phyloP scores from a whole-genome alignment of 2,888 invertebrate genomes.

The Chymomyza amoena region DNA sequence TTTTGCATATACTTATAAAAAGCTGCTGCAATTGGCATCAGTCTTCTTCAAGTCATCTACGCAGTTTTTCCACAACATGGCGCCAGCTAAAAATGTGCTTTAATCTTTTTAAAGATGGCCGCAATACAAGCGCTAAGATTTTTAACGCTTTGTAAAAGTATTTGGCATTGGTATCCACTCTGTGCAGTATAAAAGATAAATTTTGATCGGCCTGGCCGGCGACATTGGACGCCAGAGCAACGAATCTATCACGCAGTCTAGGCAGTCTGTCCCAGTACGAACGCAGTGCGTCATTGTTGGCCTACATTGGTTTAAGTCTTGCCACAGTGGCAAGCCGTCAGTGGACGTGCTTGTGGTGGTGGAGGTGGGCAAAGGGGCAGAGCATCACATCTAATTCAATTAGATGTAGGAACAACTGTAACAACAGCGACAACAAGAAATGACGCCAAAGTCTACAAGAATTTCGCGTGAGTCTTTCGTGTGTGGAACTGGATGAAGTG shows the following conservation, averaged over 20 bases:
- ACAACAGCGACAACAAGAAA: background rate
- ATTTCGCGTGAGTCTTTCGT: background rate
- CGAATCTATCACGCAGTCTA: background rate
- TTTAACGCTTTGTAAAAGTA: background rate
- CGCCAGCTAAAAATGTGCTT: slow-evolving; percentile 62
- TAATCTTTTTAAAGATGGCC: slow-evolving; percentile 39
- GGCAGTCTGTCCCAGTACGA: background rate
- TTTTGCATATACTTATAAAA: too few relatives aligned
- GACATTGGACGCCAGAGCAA: background rate
- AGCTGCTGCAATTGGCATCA: too few relatives aligned
- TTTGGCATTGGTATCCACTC: background rate
- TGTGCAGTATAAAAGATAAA: background rate
- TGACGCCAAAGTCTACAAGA: background rate
- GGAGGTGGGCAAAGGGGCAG: background rate
- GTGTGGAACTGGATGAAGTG: background rate
- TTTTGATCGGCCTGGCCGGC: background rate
- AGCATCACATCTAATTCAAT: background rate
- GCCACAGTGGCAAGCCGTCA: background rate
- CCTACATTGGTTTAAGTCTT: background rate
- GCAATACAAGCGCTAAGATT: background rate
- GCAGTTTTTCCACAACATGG: slow-evolving; percentile 51
- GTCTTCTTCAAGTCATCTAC: slow-evolving; percentile 35
- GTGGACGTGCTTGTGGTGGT: background rate
- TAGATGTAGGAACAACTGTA: background rate
- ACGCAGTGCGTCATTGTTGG: background rate